phyloP scores from a whole-genome alignment of 64 coral and sea anemone genomes.

The Platygyra sinensis region DNA sequence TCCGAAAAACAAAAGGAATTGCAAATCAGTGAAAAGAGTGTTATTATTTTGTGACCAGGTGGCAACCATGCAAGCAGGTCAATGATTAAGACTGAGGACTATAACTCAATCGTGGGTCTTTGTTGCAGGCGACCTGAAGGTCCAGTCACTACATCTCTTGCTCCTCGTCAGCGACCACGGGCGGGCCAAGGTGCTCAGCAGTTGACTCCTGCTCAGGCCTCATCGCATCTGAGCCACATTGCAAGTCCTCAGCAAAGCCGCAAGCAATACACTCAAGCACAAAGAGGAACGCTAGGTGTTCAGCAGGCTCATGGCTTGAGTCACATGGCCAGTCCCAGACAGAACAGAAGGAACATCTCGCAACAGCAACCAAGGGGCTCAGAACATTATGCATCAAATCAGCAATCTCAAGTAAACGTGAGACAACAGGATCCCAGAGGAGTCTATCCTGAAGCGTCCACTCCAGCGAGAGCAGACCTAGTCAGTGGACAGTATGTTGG shows the following conservation, averaged over 20 bases:
- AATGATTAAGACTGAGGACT: background rate
- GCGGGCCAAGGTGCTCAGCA: conserved; percentile 54
- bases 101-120: background rate
- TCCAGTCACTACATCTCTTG: conserved; percentile 78
- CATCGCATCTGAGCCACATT: conserved; percentile 70
- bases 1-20: too few relatives aligned
- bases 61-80: too few relatives aligned
- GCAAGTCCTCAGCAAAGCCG: conserved; percentile 83
- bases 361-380: background rate
- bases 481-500: background rate
- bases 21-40: too few relatives aligned
- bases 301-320: conserved; percentile 42
- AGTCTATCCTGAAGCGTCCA: background rate
- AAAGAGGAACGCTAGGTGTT: conserved; percentile 45
- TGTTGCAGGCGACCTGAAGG: conserved; percentile 60
- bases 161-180: conserved; percentile 80
- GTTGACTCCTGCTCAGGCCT: conserved; percentile 29
- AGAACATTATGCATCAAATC: background rate
- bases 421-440: background rate
- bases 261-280: conserved; percentile 58
- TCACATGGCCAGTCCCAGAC: conserved; percentile 79
- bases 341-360: conserved; percentile 39
- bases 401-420: background rate
- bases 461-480: conserved; percentile 8
- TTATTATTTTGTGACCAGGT: too few relatives aligned